These are phyloP conservation scores for Synchiropus splendidus DNA, from an alignment of 2,113 vertebrate species.

Conservation along the genomic window DNA sequence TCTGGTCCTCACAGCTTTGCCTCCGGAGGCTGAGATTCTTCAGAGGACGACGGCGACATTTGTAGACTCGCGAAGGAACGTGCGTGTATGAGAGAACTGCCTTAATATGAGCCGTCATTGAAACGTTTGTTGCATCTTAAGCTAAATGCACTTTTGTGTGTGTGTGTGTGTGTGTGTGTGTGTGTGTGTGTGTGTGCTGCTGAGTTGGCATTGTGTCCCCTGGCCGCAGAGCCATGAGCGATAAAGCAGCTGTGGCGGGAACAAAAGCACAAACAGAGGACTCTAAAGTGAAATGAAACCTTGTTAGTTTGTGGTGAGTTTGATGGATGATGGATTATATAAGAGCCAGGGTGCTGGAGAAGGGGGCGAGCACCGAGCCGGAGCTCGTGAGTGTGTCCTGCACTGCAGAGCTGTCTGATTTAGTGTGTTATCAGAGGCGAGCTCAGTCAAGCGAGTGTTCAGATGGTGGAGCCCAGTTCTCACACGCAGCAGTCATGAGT, in stretches of 20 bases:
- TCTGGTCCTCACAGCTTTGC: conserved; percentile 35
- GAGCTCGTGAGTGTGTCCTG: conserved; percentile 16
- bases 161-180: too few species aligned
- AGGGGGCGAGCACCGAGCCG: conserved; percentile 6
- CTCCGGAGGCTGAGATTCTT: conserved; percentile 7
- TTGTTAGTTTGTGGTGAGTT: too few species aligned
- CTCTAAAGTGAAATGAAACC: neutral
- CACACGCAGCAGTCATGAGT: conserved; percentile 18
- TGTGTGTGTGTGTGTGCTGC: too few species aligned
- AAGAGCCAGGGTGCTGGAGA: neutral
- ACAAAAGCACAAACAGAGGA: neutral
- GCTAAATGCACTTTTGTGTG: too few species aligned
- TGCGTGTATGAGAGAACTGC: too few species aligned
- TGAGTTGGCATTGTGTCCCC: neutral
- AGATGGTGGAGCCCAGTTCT: conserved; percentile 29
- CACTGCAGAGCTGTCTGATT: conserved; percentile 56
- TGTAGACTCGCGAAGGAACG: too few species aligned
- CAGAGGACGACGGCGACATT: too few species aligned
- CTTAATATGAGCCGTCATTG: too few species aligned
- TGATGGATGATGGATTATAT: too few species aligned
- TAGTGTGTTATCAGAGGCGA: conserved; percentile 46
- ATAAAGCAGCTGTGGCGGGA: conserved; percentile 6
- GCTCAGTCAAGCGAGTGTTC: conserved; percentile 43
- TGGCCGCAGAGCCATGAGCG: conserved; percentile 33
- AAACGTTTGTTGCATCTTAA: too few species aligned